phyloP scores from a whole-genome alignment of 2,113 vertebrate species.

The Aix galericulata region DNA sequence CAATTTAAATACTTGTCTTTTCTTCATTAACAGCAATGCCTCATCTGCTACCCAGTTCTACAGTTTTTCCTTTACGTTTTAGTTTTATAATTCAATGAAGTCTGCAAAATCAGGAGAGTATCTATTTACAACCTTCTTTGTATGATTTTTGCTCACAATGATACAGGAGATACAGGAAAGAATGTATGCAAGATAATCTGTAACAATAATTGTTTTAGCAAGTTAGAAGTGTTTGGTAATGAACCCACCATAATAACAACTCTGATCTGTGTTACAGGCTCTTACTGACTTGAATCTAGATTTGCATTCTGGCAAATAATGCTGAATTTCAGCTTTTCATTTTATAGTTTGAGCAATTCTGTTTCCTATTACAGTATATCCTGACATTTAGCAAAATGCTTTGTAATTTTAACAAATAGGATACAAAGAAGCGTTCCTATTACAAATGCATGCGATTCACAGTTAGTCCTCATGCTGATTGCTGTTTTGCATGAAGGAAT shows the following conservation, averaged over 20 bases:
- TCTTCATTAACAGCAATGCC: constrained; percentile 35
- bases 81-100: not conserved
- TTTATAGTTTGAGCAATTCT: not conserved
- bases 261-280: not conserved
- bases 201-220: not conserved
- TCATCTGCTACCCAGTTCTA: not conserved
- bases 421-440: not conserved
- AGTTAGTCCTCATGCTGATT: not conserved
- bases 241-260: not conserved
- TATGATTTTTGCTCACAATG: not conserved
- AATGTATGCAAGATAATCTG: not conserved
- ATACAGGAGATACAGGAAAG: not conserved
- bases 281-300: not conserved
- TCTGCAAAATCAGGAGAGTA: not conserved
- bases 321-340: not conserved
- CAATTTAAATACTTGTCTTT: constrained; percentile 48
- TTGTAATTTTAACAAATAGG: not conserved
- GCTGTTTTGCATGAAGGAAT: constrained; percentile 22
- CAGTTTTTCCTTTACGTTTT: not conserved
- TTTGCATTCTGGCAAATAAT: not conserved
- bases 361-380: constrained; percentile 6
- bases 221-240: not conserved
- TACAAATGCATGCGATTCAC: not conserved
- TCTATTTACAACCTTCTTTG: not conserved
- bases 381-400: constrained; percentile 47